phyloP scores from a whole-genome alignment of 35 echinoderm and acorn worm species.

The Anneissia japonica region DNA sequence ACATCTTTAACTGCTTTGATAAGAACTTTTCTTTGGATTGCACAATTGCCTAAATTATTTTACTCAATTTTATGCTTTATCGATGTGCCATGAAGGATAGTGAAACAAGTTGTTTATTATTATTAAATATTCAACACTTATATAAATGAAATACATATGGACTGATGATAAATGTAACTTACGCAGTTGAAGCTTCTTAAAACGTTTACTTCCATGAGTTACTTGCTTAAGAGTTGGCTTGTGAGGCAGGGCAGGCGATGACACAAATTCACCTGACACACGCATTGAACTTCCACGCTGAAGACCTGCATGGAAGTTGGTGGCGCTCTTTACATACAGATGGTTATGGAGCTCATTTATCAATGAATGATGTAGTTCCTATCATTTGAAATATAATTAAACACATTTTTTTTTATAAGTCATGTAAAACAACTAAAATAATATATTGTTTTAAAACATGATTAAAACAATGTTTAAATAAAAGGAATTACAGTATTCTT shows the following conservation, averaged over 20 bases:
- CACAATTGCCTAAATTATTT: too few relatives aligned
- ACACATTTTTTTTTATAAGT: not conserved
- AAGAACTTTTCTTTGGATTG: too few relatives aligned
- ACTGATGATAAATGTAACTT: too few relatives aligned
- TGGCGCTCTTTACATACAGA: slow-evolving; percentile 78
- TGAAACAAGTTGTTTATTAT: too few relatives aligned
- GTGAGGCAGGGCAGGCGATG: slow-evolving; percentile 25
- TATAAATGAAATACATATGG: too few relatives aligned
- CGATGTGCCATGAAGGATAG: too few relatives aligned
- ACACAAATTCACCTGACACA: slow-evolving; percentile 38
- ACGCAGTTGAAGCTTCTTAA: not conserved
- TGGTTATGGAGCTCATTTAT: slow-evolving; percentile 72
- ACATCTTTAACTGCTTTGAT: too few relatives aligned
- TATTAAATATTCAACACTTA: too few relatives aligned
- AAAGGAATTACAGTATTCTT: too few relatives aligned
- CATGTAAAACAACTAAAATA: not conserved
- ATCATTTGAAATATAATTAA: not conserved
- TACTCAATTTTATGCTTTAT: too few relatives aligned
- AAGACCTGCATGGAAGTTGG: slow-evolving; percentile 60
- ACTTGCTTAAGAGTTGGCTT: slow-evolving; percentile 68
- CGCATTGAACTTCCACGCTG: slow-evolving; percentile 63
- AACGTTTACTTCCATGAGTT: not conserved
- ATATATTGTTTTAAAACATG: too few relatives aligned
- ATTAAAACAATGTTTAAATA: too few relatives aligned
- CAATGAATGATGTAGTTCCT: slow-evolving; percentile 67